These are phyloP conservation scores for Anguilla japonica DNA, from an alignment of 2,113 vertebrate genomes.

Conservation along the genomic window DNA sequence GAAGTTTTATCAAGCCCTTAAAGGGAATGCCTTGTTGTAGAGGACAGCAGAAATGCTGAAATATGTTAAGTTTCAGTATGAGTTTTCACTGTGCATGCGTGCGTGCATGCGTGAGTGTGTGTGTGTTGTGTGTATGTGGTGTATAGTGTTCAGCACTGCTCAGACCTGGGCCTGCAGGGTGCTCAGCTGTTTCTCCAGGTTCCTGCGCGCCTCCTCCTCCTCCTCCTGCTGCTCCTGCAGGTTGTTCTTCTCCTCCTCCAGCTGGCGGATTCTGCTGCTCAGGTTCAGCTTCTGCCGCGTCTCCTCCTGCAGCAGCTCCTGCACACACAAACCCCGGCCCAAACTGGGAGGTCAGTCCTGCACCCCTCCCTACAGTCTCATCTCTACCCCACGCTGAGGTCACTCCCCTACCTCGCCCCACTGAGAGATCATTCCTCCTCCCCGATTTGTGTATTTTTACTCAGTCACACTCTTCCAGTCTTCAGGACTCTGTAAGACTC, in stretches of 20 bases:
- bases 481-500: too few species aligned
- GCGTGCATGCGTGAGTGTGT: too few species aligned
- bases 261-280: constrained; percentile 89
- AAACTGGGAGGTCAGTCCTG: too few species aligned
- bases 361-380: neutral
- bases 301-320: constrained; percentile 96
- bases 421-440: neutral
- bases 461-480: too few species aligned
- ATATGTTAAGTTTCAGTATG: too few species aligned
- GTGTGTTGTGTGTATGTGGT: neutral
- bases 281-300: constrained; percentile 94
- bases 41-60: too few species aligned
- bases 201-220: constrained; percentile 87
- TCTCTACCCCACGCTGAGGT: neutral
- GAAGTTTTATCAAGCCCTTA: too few species aligned
- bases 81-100: too few species aligned
- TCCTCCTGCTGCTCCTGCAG: constrained; percentile 96
- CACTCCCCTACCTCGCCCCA: too few species aligned
- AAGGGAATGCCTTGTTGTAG: too few species aligned
- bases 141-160: neutral
- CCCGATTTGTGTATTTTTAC: too few species aligned
- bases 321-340: constrained; percentile 2
- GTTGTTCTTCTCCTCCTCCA: constrained; percentile 90
- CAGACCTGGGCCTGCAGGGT: constrained; percentile 85
- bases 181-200: constrained; percentile 89